Conservation (phyloP, 2,797 vertebrate genomes). For the Pogoniulus pusillus region DNA sequence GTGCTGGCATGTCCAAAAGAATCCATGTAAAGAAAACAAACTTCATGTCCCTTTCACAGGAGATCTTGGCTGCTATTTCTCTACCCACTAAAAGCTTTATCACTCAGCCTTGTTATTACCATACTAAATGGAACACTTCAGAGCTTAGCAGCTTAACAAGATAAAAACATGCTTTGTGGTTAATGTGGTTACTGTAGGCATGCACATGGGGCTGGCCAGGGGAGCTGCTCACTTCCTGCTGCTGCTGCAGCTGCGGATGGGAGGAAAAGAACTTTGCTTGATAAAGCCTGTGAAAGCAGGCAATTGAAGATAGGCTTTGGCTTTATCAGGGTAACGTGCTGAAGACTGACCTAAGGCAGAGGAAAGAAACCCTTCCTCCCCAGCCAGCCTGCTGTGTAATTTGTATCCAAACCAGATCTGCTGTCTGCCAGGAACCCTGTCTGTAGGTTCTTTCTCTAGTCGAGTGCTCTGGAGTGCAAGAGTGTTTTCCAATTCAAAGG, state of each 20-base stretch:
- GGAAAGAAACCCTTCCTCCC: not conserved
- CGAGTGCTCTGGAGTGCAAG: not conserved
- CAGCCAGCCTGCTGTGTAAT: rapidly evolving
- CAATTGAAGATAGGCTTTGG: not conserved
- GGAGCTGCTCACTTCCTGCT: conserved; percentile 59
- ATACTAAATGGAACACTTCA: conserved; percentile 65
- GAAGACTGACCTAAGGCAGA: not conserved
- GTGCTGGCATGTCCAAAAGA: conserved; percentile 36
- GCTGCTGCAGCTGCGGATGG: conserved; percentile 4
- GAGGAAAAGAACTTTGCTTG: not conserved
- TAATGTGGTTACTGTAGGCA: conserved; percentile 64
- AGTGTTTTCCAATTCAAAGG: not conserved
- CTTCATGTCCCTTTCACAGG: conserved; percentile 34
- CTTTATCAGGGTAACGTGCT: not conserved
- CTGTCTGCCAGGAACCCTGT: not conserved
- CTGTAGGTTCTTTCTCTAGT: not conserved
- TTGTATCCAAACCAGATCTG: not conserved
- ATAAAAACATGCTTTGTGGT: conserved; percentile 67
- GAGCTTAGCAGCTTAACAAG: conserved; percentile 61
- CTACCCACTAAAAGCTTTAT: conserved; percentile 67
- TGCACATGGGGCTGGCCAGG: conserved; percentile 36
- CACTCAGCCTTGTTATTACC: conserved; percentile 68
- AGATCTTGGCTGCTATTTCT: conserved; percentile 58
- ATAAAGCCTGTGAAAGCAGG: not conserved
- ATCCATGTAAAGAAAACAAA: conserved; percentile 42